Evolutionary conservation across 2,797 vertebrate genomes (phyloP).

Genomic region (Argyrosomus regius): DNA sequence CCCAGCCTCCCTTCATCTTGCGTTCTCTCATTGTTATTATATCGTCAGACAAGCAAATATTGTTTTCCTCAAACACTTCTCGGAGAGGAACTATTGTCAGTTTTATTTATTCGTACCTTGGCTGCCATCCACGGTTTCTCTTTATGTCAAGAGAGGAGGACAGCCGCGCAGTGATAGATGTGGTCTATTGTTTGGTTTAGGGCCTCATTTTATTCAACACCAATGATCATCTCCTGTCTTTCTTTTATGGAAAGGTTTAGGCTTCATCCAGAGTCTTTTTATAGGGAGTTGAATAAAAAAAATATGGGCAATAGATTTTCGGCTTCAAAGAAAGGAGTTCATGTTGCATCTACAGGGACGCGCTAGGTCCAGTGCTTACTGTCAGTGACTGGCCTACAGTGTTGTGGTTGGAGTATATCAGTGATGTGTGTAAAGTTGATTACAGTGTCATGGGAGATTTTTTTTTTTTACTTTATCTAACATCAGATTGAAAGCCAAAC

Average conservation of each 20-base stretch:
- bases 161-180: conserved; percentile 57
- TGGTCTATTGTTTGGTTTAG: conserved; percentile 64
- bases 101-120: conserved; percentile 66
- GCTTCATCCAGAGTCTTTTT: conserved; percentile 44
- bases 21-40: conserved; percentile 48
- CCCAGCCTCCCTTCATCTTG: conserved; percentile 38
- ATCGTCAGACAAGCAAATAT: conserved; percentile 64
- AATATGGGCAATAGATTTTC: conserved; percentile 33
- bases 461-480: conserved; percentile 57
- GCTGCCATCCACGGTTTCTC: conserved; percentile 50
- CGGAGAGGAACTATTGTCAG: conserved; percentile 55
- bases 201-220: conserved; percentile 65
- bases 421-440: conserved; percentile 49
- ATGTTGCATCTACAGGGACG: conserved; percentile 26
- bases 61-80: conserved; percentile 67
- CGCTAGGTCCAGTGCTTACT: conserved; percentile 22
- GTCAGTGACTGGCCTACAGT: conserved; percentile 12
- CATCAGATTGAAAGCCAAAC: conserved; percentile 45
- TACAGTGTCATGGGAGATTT: conserved; percentile 44
- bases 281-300: conserved; percentile 24
- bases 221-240: conserved; percentile 48
- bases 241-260: conserved; percentile 37
- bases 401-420: conserved; percentile 38
- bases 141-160: conserved; percentile 58
- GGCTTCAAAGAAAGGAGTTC: conserved; percentile 34